Conservation (phyloP, 1,140 invertebrate genomes). For the Drosophila jambulina region DNA sequence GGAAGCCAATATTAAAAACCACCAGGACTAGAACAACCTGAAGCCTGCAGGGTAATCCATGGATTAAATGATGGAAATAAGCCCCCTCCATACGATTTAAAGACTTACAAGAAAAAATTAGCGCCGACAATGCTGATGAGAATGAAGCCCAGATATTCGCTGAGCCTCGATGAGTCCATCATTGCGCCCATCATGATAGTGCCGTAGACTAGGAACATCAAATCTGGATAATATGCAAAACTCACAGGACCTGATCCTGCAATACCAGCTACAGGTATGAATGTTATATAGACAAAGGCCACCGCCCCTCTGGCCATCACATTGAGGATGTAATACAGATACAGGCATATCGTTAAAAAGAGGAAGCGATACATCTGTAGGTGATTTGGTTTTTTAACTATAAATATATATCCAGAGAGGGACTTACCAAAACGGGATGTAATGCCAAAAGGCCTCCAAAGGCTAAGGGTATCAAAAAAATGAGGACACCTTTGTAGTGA, state of each 20-base stretch:
- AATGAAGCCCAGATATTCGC: conserved; percentile 17
- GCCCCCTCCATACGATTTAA: not conserved
- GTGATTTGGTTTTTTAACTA: no score
- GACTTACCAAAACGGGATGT: conserved; percentile 22
- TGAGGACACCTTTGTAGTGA: conserved; percentile 60
- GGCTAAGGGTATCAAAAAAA: conserved; percentile 42
- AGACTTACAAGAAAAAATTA: conserved; percentile 30
- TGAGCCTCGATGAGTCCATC: conserved; percentile 56
- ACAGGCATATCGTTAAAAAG: conserved; percentile 38
- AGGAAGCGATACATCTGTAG: conserved; percentile 42
- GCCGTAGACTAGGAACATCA: conserved; percentile 40
- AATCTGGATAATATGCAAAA: conserved; percentile 38
- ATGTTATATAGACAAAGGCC: conserved; percentile 55
- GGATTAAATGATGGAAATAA: not conserved
- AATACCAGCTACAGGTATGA: conserved; percentile 47
- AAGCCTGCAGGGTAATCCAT: conserved; percentile 18
- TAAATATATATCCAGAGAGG: accelerated
- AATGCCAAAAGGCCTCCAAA: conserved; percentile 41
- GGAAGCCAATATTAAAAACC: not conserved
- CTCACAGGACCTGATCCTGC: conserved; percentile 16
- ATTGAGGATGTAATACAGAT: conserved; percentile 55
- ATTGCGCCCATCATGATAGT: conserved; percentile 35
- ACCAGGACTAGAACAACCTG: conserved; percentile 17
- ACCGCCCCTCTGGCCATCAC: conserved; percentile 46
- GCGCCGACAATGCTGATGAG: conserved; percentile 10